phyloP scores from a whole-genome alignment of 2,797 vertebrate genomes.

The Columba guinea region DNA sequence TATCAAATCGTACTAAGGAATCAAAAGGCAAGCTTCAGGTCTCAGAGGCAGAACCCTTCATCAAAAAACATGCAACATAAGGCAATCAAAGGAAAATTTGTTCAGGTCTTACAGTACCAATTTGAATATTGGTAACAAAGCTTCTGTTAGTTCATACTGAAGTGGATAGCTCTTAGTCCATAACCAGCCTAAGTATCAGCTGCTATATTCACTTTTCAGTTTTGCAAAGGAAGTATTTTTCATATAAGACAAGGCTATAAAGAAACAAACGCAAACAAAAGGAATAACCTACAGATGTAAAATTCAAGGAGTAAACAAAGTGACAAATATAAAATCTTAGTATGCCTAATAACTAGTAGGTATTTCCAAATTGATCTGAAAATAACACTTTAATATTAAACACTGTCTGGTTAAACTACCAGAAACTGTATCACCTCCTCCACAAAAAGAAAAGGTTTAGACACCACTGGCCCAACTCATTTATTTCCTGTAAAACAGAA shows the following conservation, averaged over 20 bases:
- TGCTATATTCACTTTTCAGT: neutral
- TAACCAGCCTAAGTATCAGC: neutral
- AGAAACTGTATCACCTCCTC: neutral
- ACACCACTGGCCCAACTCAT: neutral
- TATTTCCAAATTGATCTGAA: neutral
- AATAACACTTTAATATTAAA: neutral
- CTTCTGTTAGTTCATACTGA: neutral
- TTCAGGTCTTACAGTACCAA: neutral
- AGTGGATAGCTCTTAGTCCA: neutral
- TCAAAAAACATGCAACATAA: neutral
- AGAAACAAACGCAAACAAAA: neutral
- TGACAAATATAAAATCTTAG: neutral
- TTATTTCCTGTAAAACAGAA: neutral
- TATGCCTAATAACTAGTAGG: neutral
- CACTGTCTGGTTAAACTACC: neutral
- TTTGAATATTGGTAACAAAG: neutral
- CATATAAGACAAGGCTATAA: neutral
- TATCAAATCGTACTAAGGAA: neutral
- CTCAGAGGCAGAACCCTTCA: neutral
- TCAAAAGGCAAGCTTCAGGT: neutral
- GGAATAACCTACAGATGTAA: neutral
- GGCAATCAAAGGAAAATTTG: neutral
- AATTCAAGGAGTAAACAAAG: neutral
- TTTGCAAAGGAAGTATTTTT: neutral
- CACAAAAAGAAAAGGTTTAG: neutral